Percentiles rank a stretch among this genome's conserved stretches.
Evolutionary conservation across 2,797 vertebrate species (phyloP).

Genomic region (Macroramphosus scolopax): DNA sequence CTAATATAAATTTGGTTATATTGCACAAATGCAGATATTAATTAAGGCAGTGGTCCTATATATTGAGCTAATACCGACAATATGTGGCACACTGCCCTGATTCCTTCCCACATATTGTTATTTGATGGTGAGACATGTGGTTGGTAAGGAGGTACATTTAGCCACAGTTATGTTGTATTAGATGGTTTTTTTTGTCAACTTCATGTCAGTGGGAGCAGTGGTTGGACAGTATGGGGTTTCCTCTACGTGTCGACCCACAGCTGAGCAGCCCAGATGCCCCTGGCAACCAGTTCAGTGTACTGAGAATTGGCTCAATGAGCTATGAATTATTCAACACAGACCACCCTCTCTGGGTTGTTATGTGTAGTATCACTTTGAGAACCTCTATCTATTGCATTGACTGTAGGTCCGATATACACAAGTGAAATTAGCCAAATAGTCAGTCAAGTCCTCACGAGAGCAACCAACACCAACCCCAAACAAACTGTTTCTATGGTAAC

Average conservation of each 20-base stretch:
- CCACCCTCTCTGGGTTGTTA: slow-evolving; percentile 28
- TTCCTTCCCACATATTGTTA: neutral
- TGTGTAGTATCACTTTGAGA: slow-evolving; percentile 7
- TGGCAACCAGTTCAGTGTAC: slow-evolving; percentile 42
- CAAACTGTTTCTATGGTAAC: too few species aligned
- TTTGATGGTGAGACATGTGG: neutral
- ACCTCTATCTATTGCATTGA: neutral
- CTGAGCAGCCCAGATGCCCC: slow-evolving; percentile 22
- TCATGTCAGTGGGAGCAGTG: neutral
- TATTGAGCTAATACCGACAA: too few species aligned
- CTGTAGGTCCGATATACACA: neutral
- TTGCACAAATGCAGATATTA: too few species aligned
- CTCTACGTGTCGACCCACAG: slow-evolving; percentile 7
- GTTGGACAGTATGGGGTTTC: slow-evolving; percentile 14
- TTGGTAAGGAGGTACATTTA: neutral
- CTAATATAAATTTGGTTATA: too few species aligned
- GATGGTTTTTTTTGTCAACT: slow-evolving; percentile 15
- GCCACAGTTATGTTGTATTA: neutral
- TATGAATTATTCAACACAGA: slow-evolving; percentile 47
- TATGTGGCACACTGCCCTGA: too few species aligned
- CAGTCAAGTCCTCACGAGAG: neutral
- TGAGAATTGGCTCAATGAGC: slow-evolving; percentile 23
- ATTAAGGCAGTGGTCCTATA: too few species aligned
- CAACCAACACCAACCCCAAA: neutral
- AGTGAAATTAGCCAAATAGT: too few species aligned